Percentiles rank a stretch among this genome's conserved stretches.
Evolutionary conservation across 23 tunicate species (phyloP).

Genomic region (Diplosoma virens): DNA sequence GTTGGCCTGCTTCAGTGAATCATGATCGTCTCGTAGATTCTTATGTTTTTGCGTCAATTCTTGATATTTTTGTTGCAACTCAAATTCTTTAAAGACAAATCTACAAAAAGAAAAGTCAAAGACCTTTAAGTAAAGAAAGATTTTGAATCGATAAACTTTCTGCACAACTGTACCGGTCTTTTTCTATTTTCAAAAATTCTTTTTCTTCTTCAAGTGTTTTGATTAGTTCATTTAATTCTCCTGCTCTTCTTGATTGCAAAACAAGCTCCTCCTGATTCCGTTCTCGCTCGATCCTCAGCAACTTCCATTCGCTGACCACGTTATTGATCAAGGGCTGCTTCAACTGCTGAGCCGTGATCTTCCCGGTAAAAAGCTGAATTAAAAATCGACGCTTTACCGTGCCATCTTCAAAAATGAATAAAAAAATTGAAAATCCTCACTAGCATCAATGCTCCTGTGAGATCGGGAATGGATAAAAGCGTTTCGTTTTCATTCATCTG

Average conservation of each 20-base stretch:
- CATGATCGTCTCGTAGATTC: slow-evolving; percentile 68
- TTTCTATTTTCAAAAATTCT: slow-evolving; percentile 69
- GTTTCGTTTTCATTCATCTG: no score
- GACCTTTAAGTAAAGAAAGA: no score
- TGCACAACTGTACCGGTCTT: slow-evolving; percentile 86
- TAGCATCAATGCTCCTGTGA: no score
- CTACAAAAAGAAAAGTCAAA: no score
- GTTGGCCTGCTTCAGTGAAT: slow-evolving; percentile 62
- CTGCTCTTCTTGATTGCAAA: not conserved
- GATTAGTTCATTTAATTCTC: slow-evolving; percentile 55
- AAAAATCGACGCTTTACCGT: no score
- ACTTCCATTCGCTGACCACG: slow-evolving; percentile 52
- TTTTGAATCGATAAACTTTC: no score
- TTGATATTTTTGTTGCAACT: slow-evolving; percentile 71
- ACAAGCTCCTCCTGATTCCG: slow-evolving; percentile 7
- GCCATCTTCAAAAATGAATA: no score
- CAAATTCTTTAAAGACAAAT: slow-evolving; percentile 84
- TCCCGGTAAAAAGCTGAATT: slow-evolving; percentile 16
- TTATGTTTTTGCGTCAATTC: slow-evolving; percentile 56
- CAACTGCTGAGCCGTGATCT: slow-evolving; percentile 4
- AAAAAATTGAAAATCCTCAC: no score
- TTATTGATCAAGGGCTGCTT: slow-evolving; percentile 2
- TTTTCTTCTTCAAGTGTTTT: slow-evolving; percentile 54
- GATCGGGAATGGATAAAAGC: no score
- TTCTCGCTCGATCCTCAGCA: slow-evolving; percentile 45